Conservation (phyloP, 2,797 vertebrate genomes). For the Platalea minor region DNA sequence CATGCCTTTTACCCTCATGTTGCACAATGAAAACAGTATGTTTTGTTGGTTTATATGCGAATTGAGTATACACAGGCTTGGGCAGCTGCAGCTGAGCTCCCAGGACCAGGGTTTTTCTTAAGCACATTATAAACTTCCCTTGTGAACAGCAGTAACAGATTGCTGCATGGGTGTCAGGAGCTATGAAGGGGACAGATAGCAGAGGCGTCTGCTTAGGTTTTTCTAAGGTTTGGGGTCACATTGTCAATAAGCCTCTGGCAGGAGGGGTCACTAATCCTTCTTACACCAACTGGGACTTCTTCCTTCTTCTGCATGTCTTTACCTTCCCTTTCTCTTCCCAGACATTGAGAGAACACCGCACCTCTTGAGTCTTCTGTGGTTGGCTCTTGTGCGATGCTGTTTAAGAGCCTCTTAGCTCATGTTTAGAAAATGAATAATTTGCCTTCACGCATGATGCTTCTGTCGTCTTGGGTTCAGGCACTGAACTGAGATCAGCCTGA, state of each 20-base stretch:
- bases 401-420: not conserved
- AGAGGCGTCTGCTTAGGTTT: not conserved
- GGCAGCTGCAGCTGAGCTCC: not conserved
- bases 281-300: not conserved
- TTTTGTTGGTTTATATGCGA: not conserved
- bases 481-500: not conserved
- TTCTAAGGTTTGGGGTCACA: not conserved
- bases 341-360: not conserved
- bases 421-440: not conserved
- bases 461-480: not conserved
- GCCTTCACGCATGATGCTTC: not conserved
- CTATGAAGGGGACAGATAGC: not conserved
- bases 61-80: not conserved
- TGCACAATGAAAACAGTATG: accelerated
- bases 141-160: not conserved
- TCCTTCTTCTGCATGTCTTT: not conserved
- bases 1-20: not conserved
- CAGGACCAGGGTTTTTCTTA: not conserved
- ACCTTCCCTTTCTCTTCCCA: not conserved
- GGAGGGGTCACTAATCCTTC: not conserved
- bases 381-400: not conserved
- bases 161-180: not conserved
- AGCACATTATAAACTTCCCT: accelerated
- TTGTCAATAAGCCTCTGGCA: not conserved
- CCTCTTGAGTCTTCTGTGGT: not conserved